These are phyloP conservation scores for Drosophila azteca DNA, from an alignment of 1,140 invertebrate genomes.

Conservation along the genomic window DNA sequence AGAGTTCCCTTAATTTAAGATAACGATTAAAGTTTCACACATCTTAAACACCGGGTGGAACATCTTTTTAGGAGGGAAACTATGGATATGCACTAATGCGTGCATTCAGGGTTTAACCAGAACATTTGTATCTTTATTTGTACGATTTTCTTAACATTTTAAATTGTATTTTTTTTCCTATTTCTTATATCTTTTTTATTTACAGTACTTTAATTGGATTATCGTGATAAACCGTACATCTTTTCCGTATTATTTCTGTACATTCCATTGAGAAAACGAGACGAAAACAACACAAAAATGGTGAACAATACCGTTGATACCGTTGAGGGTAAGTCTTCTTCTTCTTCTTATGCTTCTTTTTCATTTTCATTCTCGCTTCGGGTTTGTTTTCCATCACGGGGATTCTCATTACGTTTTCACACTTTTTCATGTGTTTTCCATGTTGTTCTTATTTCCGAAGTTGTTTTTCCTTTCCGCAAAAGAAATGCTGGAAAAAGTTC, in stretches of 20 bases:
- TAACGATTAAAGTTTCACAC: no score
- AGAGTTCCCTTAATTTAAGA: no score
- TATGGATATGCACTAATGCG: no score
- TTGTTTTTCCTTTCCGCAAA: slow-evolving; percentile 12
- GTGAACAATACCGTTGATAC: slow-evolving; percentile 49
- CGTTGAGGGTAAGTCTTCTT: slow-evolving; percentile 48
- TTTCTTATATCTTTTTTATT: slow-evolving; percentile 1
- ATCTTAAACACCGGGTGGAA: no score
- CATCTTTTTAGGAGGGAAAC: neutral
- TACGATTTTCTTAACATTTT: neutral
- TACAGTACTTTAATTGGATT: neutral
- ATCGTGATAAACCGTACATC: neutral
- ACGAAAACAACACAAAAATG: slow-evolving; percentile 31
- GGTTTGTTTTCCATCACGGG: no score
- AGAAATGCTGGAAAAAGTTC: slow-evolving; percentile 22
- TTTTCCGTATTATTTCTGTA: neutral
- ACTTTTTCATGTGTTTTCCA: neutral
- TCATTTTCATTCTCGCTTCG: neutral
- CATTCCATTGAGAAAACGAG: slow-evolving; percentile 10
- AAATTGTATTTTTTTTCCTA: neutral
- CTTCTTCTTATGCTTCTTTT: neutral
- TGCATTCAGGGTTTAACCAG: no score
- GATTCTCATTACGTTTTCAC: slow-evolving; percentile 1
- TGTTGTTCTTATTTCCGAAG: neutral
- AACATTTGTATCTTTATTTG: neutral